These are phyloP conservation scores for Clunio marinus DNA, from an alignment of 2,888 invertebrate species.

Conservation along the genomic window DNA sequence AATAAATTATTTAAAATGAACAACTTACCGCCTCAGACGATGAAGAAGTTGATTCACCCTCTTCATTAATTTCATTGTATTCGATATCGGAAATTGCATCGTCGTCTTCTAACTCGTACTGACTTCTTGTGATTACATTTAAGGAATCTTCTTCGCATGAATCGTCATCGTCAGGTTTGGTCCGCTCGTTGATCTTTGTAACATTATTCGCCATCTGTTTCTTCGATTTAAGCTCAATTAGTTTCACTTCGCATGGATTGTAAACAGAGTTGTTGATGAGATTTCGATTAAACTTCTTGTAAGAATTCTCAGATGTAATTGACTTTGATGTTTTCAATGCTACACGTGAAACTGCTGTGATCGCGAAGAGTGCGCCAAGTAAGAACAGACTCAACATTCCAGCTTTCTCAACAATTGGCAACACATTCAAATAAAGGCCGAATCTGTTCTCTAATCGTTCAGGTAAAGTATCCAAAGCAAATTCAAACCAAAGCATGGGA, in stretches of 20 bases:
- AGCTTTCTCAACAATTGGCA: conserved; percentile 59
- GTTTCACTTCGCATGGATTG: conserved; percentile 29
- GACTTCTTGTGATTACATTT: neutral
- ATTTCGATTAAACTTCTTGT: conserved; percentile 15
- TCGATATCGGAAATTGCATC: conserved; percentile 32
- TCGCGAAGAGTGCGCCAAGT: conserved; percentile 45
- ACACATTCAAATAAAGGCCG: conserved; percentile 66
- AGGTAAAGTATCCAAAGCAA: conserved; percentile 64
- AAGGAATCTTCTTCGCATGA: neutral
- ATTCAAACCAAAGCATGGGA: conserved; percentile 76
- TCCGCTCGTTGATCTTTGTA: neutral
- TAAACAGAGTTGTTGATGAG: conserved; percentile 26
- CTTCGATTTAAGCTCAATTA: neutral
- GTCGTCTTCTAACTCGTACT: conserved; percentile 28
- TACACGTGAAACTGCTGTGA: conserved; percentile 47
- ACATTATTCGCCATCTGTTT: neutral
- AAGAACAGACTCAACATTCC: conserved; percentile 48
- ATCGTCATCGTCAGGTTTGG: neutral
- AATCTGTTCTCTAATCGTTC: conserved; percentile 60
- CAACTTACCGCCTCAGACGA: neutral
- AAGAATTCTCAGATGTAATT: conserved; percentile 4
- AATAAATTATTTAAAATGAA: conserved; percentile 1
- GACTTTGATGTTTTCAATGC: conserved; percentile 44
- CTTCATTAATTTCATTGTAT: conserved; percentile 25
- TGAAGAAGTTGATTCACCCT: neutral